Base-by-base conservation (phyloP, 2,888 invertebrate genomes). In the Eupithecia tripunctaria region DNA sequence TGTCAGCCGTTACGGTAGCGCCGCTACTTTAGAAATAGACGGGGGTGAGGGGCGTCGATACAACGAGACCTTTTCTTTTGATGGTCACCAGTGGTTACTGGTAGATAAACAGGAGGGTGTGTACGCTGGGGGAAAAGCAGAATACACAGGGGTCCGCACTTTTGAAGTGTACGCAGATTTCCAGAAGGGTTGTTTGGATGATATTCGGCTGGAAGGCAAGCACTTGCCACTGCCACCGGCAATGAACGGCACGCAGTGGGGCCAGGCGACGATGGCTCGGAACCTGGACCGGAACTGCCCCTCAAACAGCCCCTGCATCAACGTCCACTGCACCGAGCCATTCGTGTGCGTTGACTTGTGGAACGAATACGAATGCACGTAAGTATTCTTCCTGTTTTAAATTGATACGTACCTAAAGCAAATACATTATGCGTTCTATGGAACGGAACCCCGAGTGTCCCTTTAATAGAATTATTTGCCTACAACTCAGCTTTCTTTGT, bases 361-460 rank as follows among this genome's bases (percentile, higher is more conserved):
- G 99, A 99, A 99, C 91, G 98, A 98, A 92, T 98, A 98, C 86
- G 99, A 99, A 90, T 99, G 99, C 98, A 98, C 99, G 98, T 99
- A 94, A 97, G 98, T 72, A 67, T n/a, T 47, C 27, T 47, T 27
- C 59, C 21, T 32, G 25, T 21, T 14, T n/a, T 56, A 67, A 8
- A 56, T 62, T 62, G n/a, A 4, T n/a, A n/a, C n/a, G n/a, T n/a
- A 51, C 38, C 38, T 38, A 25, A n/a, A 64, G 21, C 64, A 64
- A 64, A 64, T 25, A n/a, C n/a, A n/a, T n/a, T n/a, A 41, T 21
- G 21, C 12, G 25, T 64, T 64, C 38, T 25, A 36, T 64, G 21
- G 21, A 36, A 25, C 41, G n/a, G n/a, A 14, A 12, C 38, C 3
- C 32, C 1, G 32, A n/a, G 38, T 41, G 21, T 0, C 36, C 21